Evolutionary conservation across 2,113 vertebrate species (phyloP), one percentile per base, ranked within the genome.

Genomic region (Cinclus cinclus): DNA sequence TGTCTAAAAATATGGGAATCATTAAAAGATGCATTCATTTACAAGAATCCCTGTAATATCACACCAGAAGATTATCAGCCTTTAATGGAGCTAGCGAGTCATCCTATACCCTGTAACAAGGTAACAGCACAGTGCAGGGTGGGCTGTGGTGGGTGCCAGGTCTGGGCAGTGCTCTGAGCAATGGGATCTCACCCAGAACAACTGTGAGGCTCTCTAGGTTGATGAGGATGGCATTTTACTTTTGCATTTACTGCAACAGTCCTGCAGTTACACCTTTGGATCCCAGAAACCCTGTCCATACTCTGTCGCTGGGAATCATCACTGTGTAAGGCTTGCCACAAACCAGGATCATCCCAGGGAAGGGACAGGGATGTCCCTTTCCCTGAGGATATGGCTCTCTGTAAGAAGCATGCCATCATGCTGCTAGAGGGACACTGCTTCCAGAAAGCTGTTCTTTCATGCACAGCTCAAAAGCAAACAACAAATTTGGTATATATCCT

Each of bases 1-100:
- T 98, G 98, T 74, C 50, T 53, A 18, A 73, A 95, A 79, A 96
- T 98, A 71, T 92, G 83, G 95, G 59, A 97, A 60, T 81, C 94
- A 6, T 96, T 98, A 59, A 84, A 84, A 83, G n/a, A 63, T 8
- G 97, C 97, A 0, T 97, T 98, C 74, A 58, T 97, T 89, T 96
- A 94, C 70, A 98, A 98, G 95, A 81, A 98, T 24, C 98, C 97
- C 47, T 98, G 98, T 62, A 93, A 88, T 6, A 87, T 92, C 33
- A 97, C 89, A 7, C 28, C 93, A 55, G 90, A 98, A 70, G 98
- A 98, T 76, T 98, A 98, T 41, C 50, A 90, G 27, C 97, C 86
- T 20, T 89, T 98, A 13, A 46, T 97, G 69, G 60, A 95, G 15
- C 13, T 98, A 68, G 76, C 68, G 0, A 80, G 59, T 23, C 90